Conservation (phyloP, 2,113 vertebrate species). For the Pyrgilauda ruficollis region DNA sequence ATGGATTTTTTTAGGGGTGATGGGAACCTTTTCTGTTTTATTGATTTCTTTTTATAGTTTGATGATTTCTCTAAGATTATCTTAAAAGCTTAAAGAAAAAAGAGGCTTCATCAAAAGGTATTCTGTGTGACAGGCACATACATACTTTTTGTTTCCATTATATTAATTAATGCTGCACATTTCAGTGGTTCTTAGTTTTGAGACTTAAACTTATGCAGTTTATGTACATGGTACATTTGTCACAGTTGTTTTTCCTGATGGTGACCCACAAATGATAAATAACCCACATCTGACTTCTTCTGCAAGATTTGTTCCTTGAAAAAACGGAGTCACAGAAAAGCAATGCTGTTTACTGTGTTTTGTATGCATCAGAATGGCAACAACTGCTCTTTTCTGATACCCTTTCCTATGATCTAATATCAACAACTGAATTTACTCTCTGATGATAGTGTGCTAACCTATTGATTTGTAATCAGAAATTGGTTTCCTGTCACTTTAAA, state of each 20-base stretch:
- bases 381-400: not conserved
- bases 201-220: not conserved
- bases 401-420: not conserved
- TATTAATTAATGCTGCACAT: not conserved
- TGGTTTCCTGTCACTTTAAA: conserved; percentile 78
- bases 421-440: not conserved
- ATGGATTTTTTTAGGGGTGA: conserved; percentile 79
- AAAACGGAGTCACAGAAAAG: not conserved
- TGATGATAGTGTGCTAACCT: conserved; percentile 27
- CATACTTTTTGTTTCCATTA: conserved; percentile 41
- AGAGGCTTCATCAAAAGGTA: conserved; percentile 74
- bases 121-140: conserved; percentile 60
- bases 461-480: conserved; percentile 75
- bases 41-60: conserved; percentile 86
- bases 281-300: not conserved
- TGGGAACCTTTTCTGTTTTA: conserved; percentile 82
- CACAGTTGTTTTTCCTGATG: not conserved
- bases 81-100: conserved; percentile 83
- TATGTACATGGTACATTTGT: not conserved
- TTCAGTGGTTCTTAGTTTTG: not conserved
- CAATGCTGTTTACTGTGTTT: not conserved
- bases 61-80: conserved; percentile 83
- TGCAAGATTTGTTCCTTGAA: not conserved
- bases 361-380: not conserved
- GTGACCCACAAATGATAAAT: not conserved